Conservation (phyloP, 23 tunicate species). For the Trididemnum nubilum region DNA sequence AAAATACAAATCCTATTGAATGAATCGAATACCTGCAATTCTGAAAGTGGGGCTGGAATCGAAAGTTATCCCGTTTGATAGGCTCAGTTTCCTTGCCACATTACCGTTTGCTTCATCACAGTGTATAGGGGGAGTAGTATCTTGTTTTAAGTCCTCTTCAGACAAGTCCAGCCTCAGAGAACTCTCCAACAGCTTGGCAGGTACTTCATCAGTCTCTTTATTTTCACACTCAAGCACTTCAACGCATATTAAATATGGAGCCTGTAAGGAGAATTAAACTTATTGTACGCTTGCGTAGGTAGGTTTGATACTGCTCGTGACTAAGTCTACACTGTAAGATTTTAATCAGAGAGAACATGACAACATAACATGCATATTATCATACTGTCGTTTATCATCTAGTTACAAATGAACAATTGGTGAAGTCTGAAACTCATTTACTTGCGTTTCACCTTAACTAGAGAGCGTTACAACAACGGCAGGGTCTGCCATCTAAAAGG, state of each 20-base stretch:
- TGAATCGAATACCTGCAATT: background rate
- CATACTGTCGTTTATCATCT: background rate
- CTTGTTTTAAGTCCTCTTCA: slow-evolving; percentile 55
- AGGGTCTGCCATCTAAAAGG: too few relatives aligned
- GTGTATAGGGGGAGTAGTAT: slow-evolving; percentile 37
- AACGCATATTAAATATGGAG: slow-evolving; percentile 94
- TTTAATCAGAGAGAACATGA: too few relatives aligned
- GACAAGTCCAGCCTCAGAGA: slow-evolving; percentile 78
- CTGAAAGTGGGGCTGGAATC: background rate
- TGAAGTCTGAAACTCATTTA: background rate
- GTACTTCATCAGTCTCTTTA: slow-evolving; percentile 70
- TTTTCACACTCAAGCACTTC: slow-evolving; percentile 82
- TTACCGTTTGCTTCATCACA: slow-evolving; percentile 27
- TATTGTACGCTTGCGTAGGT: too few relatives aligned
- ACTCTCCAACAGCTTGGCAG: slow-evolving; percentile 87
- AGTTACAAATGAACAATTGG: background rate
- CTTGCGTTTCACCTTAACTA: background rate
- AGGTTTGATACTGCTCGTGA: too few relatives aligned
- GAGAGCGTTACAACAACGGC: background rate
- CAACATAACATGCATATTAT: background rate
- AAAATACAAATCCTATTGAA: too few relatives aligned
- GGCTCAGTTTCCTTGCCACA: slow-evolving; percentile 25
- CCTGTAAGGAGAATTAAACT: slow-evolving; percentile 49
- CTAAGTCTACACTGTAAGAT: too few relatives aligned
- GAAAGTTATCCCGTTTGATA: background rate